Percentiles rank a stretch among this genome's conserved stretches.
phyloP scores from a whole-genome alignment of 2,888 invertebrate genomes.

The Unio pictorum region DNA sequence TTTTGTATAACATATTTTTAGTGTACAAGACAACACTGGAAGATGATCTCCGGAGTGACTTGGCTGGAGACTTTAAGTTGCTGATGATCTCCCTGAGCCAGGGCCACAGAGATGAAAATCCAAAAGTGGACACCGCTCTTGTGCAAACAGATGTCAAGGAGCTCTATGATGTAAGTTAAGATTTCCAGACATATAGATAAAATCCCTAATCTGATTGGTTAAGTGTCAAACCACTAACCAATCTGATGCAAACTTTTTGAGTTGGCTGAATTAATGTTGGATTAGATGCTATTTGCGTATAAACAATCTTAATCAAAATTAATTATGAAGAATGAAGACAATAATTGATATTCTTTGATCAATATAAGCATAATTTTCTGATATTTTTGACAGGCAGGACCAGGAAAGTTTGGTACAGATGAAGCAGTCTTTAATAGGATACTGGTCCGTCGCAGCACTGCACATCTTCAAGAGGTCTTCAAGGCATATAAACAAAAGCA shows the following conservation, averaged over 20 bases:
- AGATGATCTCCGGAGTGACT: slow-evolving; percentile 45
- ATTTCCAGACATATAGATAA: too few relatives aligned
- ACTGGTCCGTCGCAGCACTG: slow-evolving; percentile 36
- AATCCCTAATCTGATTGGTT: too few relatives aligned
- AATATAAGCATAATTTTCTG: not conserved
- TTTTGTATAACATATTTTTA: too few relatives aligned
- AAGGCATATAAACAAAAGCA: slow-evolving; percentile 30
- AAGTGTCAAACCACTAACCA: too few relatives aligned
- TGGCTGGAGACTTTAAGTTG: slow-evolving; percentile 48
- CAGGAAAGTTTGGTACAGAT: slow-evolving; percentile 47
- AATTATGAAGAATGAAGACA: too few relatives aligned
- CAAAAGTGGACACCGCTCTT: slow-evolving; percentile 29
- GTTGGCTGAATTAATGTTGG: too few relatives aligned
- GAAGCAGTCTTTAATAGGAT: slow-evolving; percentile 51
- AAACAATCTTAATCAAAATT: too few relatives aligned
- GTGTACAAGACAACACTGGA: slow-evolving; percentile 20
- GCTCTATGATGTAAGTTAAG: slow-evolving; percentile 21
- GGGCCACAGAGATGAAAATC: slow-evolving; percentile 65
- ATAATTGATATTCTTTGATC: not conserved
- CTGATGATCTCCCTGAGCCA: slow-evolving; percentile 43
- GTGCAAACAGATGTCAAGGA: slow-evolving; percentile 48
- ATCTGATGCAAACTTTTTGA: too few relatives aligned
- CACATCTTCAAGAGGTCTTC: slow-evolving; percentile 44
- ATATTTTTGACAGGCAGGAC: slow-evolving; percentile 39
- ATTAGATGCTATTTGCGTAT: too few relatives aligned